phyloP scores from a whole-genome alignment of 2,888 invertebrate genomes.

The Nephrotoma guestfalica region DNA sequence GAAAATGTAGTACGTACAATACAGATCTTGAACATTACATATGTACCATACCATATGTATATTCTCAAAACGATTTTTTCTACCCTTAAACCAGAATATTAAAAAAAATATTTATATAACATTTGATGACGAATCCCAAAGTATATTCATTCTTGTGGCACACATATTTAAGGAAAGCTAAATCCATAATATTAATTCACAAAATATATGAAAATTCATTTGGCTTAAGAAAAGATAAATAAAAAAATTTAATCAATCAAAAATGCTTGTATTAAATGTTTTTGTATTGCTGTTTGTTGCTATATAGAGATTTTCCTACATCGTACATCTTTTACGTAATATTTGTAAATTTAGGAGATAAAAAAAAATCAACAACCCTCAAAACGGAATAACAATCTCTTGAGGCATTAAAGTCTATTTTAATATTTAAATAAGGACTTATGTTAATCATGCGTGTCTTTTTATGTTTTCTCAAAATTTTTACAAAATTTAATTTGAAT shows the following conservation, averaged over 20 bases:
- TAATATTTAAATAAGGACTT: background rate
- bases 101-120: background rate
- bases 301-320: background rate
- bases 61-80: background rate
- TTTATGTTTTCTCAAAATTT: background rate
- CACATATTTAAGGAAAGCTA: background rate
- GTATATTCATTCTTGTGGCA: background rate
- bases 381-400: background rate
- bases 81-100: background rate
- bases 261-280: background rate
- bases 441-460: background rate
- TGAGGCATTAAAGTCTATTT: background rate
- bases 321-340: background rate
- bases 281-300: background rate
- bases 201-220: background rate
- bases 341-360: background rate
- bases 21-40: background rate
- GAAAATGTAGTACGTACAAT: background rate
- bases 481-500: background rate
- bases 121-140: background rate
- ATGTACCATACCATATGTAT: background rate
- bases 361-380: background rate
- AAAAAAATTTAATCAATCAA: background rate
- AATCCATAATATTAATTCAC: background rate
- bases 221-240: background rate